Percentiles rank a stretch among this genome's conserved stretches.
These are phyloP conservation scores for Chamaetylas fuelleborni DNA, from an alignment of 2,113 vertebrate species.

Conservation along the genomic window DNA sequence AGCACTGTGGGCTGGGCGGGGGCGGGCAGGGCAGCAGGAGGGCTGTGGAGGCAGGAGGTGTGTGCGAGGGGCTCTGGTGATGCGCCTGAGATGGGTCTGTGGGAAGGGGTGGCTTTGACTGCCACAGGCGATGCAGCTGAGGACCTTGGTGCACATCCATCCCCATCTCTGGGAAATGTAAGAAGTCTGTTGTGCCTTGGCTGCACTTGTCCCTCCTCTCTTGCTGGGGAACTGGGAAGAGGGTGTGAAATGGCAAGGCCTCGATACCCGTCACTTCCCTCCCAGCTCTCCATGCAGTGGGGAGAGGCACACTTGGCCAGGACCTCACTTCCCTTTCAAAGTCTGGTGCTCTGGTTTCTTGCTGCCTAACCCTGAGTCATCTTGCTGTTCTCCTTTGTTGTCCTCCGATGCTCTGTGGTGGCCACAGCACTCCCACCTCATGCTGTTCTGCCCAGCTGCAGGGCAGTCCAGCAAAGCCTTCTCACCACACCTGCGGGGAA, in stretches of 20 bases:
- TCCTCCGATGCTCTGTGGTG: not conserved
- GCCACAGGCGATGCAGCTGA: not conserved
- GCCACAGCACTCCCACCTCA: not conserved
- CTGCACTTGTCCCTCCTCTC: not conserved
- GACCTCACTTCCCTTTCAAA: accelerated
- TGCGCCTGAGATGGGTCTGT: not conserved
- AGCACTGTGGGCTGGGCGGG: accelerated
- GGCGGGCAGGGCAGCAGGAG: not conserved
- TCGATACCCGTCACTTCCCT: not conserved
- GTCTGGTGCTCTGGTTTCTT: not conserved
- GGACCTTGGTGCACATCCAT: not conserved
- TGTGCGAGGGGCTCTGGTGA: no score
- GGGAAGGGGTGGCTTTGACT: not conserved
- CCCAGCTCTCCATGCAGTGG: not conserved
- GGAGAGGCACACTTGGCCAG: not conserved
- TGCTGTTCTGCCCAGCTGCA: not conserved
- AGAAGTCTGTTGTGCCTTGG: not conserved
- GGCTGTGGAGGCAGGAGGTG: not conserved
- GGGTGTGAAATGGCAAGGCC: not conserved
- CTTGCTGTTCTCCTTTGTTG: not conserved
- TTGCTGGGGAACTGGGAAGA: not conserved
- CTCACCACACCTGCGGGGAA: not conserved
- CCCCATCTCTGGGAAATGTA: accelerated
- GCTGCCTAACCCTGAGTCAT: not conserved
- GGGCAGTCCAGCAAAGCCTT: not conserved